A percentile compares a stretch with the other conserved stretches of the same genome.
Conservation (phyloP, 2,888 invertebrate species). For the Drosophila anomalipes region DNA sequence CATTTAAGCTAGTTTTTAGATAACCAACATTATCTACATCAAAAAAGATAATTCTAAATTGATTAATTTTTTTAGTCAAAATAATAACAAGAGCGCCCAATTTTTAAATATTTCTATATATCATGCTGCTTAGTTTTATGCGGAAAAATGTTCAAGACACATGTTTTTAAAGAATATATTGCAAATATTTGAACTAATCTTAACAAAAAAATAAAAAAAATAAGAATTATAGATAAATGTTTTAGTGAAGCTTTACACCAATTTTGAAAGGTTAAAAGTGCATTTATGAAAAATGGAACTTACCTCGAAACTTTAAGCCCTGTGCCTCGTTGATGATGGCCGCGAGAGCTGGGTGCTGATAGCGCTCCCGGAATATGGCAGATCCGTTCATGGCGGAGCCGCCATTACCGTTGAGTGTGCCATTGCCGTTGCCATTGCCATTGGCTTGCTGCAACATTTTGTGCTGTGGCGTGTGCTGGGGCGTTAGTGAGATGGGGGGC, state of each 20-base stretch:
- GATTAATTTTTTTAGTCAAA: not conserved
- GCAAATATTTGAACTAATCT: not conserved
- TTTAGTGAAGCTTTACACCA: not conserved
- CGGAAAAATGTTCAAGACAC: not conserved
- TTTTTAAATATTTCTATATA: not conserved
- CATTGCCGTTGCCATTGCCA: constrained; percentile 76
- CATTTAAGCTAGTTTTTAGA: not conserved
- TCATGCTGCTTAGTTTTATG: not conserved
- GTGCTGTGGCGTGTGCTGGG: constrained; percentile 83
- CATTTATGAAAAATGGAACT: constrained; percentile 7
- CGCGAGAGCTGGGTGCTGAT: constrained; percentile 85
- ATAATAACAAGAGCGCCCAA: not conserved
- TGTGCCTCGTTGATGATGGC: constrained; percentile 85
- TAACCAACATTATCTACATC: not conserved
- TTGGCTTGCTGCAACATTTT: constrained; percentile 71
- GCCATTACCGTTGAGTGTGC: constrained; percentile 70
- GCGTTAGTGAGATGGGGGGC: constrained; percentile 70
- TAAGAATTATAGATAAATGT: no score
- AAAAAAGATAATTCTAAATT: not conserved
- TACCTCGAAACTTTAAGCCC: constrained; percentile 85
- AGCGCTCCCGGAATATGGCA: constrained; percentile 84
- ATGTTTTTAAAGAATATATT: not conserved
- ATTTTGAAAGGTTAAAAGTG: not conserved
- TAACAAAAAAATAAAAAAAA: no score
- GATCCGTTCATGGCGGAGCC: constrained; percentile 74